A percentile compares a stretch with the other conserved stretches of the same genome.
Evolutionary conservation across 2,888 invertebrate genomes (phyloP).

Genomic region (Sympetrum striolatum): DNA sequence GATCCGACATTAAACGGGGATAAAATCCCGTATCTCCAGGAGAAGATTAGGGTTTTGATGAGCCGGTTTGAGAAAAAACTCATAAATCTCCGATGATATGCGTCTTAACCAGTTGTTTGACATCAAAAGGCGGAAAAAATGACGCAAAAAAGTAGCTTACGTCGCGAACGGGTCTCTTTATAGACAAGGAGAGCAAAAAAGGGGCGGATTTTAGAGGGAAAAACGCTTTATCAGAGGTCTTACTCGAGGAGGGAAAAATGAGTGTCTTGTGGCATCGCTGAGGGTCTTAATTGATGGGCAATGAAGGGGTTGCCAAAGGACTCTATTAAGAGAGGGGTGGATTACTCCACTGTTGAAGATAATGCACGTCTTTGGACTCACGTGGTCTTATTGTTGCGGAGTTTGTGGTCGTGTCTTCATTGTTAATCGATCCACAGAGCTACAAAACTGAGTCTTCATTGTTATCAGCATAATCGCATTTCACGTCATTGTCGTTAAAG

Average conservation of each 20-base stretch:
- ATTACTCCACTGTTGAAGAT: too few relatives aligned
- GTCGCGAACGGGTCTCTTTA: neutral
- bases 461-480: too few relatives aligned
- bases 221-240: neutral
- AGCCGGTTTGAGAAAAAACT: neutral
- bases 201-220: neutral
- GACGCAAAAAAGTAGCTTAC: neutral
- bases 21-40: too few relatives aligned
- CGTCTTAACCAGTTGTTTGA: constrained; percentile 1
- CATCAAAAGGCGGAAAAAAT: neutral
- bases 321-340: too few relatives aligned
- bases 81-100: neutral
- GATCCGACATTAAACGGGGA: too few relatives aligned
- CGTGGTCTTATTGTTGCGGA: too few relatives aligned
- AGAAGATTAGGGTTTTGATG: too few relatives aligned
- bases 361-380: too few relatives aligned
- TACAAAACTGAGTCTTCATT: too few relatives aligned
- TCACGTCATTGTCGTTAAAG: too few relatives aligned
- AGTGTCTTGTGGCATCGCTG: neutral
- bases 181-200: neutral
- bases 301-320: neutral
- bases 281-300: constrained; percentile 1
- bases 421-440: too few relatives aligned
- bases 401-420: too few relatives aligned
- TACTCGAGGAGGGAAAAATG: neutral